These are phyloP conservation scores for Osmoderma eremita DNA, from an alignment of 2,888 invertebrate genomes.

Conservation along the genomic window DNA sequence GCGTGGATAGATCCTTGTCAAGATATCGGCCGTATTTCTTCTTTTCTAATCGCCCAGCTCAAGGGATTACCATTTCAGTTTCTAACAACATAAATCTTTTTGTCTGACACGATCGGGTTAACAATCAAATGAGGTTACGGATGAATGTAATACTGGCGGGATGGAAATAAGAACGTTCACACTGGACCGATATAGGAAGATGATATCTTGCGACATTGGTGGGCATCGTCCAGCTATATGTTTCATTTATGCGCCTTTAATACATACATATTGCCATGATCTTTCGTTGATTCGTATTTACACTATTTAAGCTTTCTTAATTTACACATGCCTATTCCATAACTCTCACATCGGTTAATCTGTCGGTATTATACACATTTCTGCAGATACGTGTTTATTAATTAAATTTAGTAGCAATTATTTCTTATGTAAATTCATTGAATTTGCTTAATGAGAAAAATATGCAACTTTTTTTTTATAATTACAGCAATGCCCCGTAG, in stretches of 20 bases:
- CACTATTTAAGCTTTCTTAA: too few relatives aligned
- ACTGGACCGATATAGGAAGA: slow-evolving; percentile 13
- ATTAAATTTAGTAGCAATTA: too few relatives aligned
- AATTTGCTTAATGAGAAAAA: too few relatives aligned
- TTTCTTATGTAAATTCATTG: too few relatives aligned
- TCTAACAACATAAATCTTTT: slow-evolving; percentile 44
- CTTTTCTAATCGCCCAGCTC: slow-evolving; percentile 35
- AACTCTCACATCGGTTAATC: too few relatives aligned
- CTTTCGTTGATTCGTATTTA: too few relatives aligned
- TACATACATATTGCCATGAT: too few relatives aligned
- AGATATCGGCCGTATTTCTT: slow-evolving; percentile 32
- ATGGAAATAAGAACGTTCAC: slow-evolving; percentile 22
- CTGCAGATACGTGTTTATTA: too few relatives aligned
- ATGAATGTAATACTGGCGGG: slow-evolving; percentile 26
- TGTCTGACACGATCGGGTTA: slow-evolving; percentile 43
- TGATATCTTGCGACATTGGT: slow-evolving; percentile 24
- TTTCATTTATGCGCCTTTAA: not conserved
- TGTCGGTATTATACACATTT: too few relatives aligned
- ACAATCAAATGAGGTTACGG: slow-evolving; percentile 35
- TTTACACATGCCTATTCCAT: too few relatives aligned
- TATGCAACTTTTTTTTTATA: too few relatives aligned
- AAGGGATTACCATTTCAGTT: slow-evolving; percentile 43
- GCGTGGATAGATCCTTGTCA: slow-evolving; percentile 41
- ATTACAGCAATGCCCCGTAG: too few relatives aligned
- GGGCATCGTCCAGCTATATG: not conserved